Evolutionary conservation across 2,888 invertebrate genomes (phyloP).

Genomic region (Epicampocera succincta): DNA sequence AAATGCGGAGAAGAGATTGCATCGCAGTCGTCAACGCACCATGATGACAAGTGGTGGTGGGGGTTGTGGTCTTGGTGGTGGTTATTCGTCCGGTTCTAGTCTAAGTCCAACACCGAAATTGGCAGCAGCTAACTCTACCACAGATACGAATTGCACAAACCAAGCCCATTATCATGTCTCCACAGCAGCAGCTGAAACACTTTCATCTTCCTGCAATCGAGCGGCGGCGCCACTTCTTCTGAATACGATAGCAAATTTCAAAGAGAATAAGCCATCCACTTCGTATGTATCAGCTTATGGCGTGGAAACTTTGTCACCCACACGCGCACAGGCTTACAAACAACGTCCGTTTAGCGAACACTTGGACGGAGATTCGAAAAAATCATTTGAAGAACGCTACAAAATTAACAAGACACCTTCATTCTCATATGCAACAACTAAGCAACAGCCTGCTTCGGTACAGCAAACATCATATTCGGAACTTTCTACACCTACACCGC

Average conservation of each 20-base stretch:
- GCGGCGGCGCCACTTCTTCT: constrained; percentile 30
- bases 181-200: constrained; percentile 70
- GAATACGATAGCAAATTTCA: constrained; percentile 63
- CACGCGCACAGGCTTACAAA: constrained; percentile 73
- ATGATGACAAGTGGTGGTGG: constrained; percentile 76
- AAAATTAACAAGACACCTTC: constrained; percentile 81
- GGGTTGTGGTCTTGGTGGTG: constrained; percentile 66
- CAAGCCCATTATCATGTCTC: constrained; percentile 80
- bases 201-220: constrained; percentile 32
- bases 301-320: constrained; percentile 70
- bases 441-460: constrained; percentile 6
- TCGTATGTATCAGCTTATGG: constrained; percentile 76
- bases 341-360: constrained; percentile 80
- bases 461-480: constrained; percentile 34
- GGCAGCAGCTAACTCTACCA: constrained; percentile 76
- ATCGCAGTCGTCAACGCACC: constrained; percentile 84
- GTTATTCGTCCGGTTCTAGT: constrained; percentile 78
- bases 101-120: constrained; percentile 80
- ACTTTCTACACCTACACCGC: constrained; percentile 59
- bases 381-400: constrained; percentile 73
- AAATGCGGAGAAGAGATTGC: constrained; percentile 84
- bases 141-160: constrained; percentile 78
- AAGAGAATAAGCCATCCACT: constrained; percentile 74
- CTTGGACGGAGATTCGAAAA: constrained; percentile 74
- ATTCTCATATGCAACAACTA: constrained; percentile 74